Evolutionary conservation across 2,888 invertebrate genomes (phyloP), one percentile per base, ranked within the genome.

Genomic region (Byasa hedistus): DNA sequence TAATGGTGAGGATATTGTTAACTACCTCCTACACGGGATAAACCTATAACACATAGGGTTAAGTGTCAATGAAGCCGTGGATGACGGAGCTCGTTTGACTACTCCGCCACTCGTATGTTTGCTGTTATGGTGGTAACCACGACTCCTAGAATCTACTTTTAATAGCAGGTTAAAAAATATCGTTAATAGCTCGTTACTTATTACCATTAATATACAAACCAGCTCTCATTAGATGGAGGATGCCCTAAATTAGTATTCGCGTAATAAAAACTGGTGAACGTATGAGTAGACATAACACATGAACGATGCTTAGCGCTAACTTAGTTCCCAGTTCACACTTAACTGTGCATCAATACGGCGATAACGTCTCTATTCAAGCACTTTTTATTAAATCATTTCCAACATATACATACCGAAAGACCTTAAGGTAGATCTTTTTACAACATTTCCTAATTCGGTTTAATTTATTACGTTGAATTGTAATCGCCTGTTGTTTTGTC

Each of bases 281-380:
- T 10, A 55, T 61, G 7, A 5, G 23, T 3, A 44, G 57, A 65
- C 55, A 19, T 55, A 59, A 56, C 60, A 19, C 59, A 23, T 60
- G 56, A 65, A 60, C 48, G 64, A 65, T 15, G 52, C 39, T 10
- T n/a, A n/a, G 22, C 8, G 2, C 61, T 65, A 57, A 61, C n/a
- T 48, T 57, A 61, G 56, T 22, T 48, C 21, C 15, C 15, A 48
- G 24, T 52, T 61, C 61, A 57, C 65, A 66, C 65, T 61, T 52
- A 36, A 19, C 1, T 51, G 12, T 0, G 57, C 51, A 66, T 61
- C 39, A 52, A 57, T 61, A 61, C 65, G 61, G 52, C 39, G 12
- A 57, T 66, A 61, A 66, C 61, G 65, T 66, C 61, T 66, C 61
- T 57, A 66, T 66, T 66, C 57, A 66, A 52, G 51, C 65, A 52